Evolutionary conservation across 2,888 invertebrate species (phyloP).

Genomic region (Holacanthella duospinosa): DNA sequence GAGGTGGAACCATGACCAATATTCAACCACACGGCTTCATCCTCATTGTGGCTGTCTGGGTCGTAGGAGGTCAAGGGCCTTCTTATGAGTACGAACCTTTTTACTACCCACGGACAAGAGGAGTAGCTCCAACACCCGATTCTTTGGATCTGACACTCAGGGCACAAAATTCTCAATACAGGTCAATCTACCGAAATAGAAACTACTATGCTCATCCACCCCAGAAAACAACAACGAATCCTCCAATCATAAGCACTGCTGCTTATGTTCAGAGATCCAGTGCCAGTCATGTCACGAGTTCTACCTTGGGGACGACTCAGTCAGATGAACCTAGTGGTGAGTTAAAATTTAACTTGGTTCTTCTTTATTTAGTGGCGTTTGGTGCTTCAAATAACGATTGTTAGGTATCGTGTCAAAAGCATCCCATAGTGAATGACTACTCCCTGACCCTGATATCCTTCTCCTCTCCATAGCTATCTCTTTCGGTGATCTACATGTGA

Average conservation of each 20-base stretch:
- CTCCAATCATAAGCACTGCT: too few relatives aligned
- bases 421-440: not conserved
- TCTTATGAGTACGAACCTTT: not conserved
- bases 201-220: constrained; percentile 6
- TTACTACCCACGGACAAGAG: not conserved
- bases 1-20: not conserved
- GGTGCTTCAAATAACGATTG: not conserved
- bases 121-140: not conserved
- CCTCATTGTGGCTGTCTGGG: not conserved
- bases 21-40: not conserved
- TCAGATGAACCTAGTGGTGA: not conserved
- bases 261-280: too few relatives aligned
- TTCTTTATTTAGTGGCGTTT: not conserved
- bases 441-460: not conserved
- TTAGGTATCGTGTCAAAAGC: not conserved
- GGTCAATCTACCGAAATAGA: constrained; percentile 5
- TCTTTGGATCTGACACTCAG: not conserved
- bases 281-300: not conserved
- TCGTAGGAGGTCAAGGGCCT: not conserved
- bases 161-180: constrained; percentile 3
- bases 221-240: not conserved
- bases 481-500: not conserved
- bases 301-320: not conserved
- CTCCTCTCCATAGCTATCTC: not conserved
- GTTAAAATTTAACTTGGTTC: not conserved